Percentiles rank a stretch among this genome's conserved stretches.
phyloP scores from a whole-genome alignment of 2,888 invertebrate species.

The Micropterix aruncella region DNA sequence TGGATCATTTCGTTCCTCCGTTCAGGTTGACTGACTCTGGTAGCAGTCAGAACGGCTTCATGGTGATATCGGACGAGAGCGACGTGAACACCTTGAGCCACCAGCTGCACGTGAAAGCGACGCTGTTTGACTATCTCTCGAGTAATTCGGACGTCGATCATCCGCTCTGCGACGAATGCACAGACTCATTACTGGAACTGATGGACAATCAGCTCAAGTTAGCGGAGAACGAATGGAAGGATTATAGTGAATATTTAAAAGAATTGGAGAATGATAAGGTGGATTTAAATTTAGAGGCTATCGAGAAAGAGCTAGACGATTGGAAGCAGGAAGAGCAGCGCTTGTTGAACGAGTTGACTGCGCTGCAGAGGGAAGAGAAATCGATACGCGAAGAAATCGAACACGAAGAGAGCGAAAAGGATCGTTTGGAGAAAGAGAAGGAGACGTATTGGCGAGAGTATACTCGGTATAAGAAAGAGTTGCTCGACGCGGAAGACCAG shows the following conservation, averaged over 20 bases:
- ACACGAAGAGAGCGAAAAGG: constrained; percentile 54
- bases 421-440: constrained; percentile 64
- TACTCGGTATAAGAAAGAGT: constrained; percentile 70
- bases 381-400: constrained; percentile 53
- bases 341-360: constrained; percentile 57
- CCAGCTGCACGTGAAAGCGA: constrained; percentile 56
- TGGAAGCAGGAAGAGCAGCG: constrained; percentile 61
- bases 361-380: constrained; percentile 64
- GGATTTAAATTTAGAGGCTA: constrained; percentile 51
- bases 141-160: constrained; percentile 91
- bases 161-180: constrained; percentile 92
- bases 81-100: constrained; percentile 41
- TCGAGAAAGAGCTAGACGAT: constrained; percentile 74
- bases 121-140: constrained; percentile 81
- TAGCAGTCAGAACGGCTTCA: constrained; percentile 81
- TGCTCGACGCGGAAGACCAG: constrained; percentile 78
- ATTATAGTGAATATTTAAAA: constrained; percentile 72
- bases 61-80: constrained; percentile 75
- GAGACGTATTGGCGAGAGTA: constrained; percentile 80
- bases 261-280: constrained; percentile 57
- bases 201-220: constrained; percentile 78
- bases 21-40: constrained; percentile 68
- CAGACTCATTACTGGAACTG: constrained; percentile 75
- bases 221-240: constrained; percentile 80
- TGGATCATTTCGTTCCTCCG: constrained; percentile 74